These are phyloP conservation scores for Drosophila conformis DNA, from an alignment of 2,888 invertebrate genomes.

Conservation along the genomic window DNA sequence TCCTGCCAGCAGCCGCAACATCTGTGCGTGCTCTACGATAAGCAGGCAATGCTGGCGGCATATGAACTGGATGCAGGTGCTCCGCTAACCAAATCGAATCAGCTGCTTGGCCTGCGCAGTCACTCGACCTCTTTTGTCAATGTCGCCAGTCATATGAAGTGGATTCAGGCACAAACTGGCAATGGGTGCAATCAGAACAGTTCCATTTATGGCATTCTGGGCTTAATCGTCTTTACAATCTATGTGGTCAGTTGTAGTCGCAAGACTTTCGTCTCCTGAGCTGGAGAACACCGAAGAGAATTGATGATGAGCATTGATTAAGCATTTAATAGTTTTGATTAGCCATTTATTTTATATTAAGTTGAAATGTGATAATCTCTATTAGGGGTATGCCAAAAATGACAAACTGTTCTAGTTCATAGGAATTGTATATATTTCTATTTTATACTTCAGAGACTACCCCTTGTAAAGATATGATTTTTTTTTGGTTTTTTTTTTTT, in stretches of 20 bases:
- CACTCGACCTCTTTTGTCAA: constrained; percentile 43
- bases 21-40: constrained; percentile 35
- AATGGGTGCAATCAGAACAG: constrained; percentile 78
- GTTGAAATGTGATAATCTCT: constrained; percentile 35
- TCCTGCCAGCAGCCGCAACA: constrained; percentile 20
- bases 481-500: background rate
- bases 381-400: constrained; percentile 23
- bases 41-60: background rate
- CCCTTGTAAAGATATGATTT: background rate
- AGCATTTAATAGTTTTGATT: background rate
- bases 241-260: constrained; percentile 65
- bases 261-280: constrained; percentile 42
- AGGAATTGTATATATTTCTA: background rate
- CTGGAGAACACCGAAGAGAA: background rate
- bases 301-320: background rate
- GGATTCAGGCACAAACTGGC: constrained; percentile 72
- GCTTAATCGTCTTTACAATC: constrained; percentile 71
- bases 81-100: constrained; percentile 54
- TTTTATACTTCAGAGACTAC: background rate
- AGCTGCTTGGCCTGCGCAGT: constrained; percentile 44
- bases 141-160: constrained; percentile 62
- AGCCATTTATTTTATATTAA: background rate
- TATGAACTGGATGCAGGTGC: constrained; percentile 59
- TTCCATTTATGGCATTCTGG: constrained; percentile 80
- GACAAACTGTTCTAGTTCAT: background rate